Base-by-base conservation (phyloP, 2,113 vertebrate genomes). In the Morone saxatilis region DNA sequence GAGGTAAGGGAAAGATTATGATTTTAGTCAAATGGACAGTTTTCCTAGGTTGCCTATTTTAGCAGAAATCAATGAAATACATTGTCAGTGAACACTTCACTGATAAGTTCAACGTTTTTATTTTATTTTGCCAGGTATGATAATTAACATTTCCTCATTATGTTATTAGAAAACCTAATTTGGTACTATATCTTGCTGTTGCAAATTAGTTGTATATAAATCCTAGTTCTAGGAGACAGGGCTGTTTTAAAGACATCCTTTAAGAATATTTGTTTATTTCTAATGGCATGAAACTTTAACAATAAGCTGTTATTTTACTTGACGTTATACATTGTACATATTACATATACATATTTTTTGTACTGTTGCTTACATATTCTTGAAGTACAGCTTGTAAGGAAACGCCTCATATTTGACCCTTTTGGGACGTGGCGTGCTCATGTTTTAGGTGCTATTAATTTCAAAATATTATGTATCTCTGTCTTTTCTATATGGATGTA, bases 231-330 rank as follows among this genome's bases (percentile, higher is more conserved):
- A 31, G 31, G 31, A 31, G 31, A 4, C 31, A 31, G 3, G 31
- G 31, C 31, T 31, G 31, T 31, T 31, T 31, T 31, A 4, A 31
- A 31, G 31, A 62, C 8, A 10, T 31, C 31, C 19, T 16, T 62
- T 22, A 17, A 48, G 36, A 48, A 48, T 20, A n/a, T 20, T 59
- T 7, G 36, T 78, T 60, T 54, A 22, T 60, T 65, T 69, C 13
- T 63, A 4, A 63, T 38, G 13, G 10, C 17, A 59, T 61, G 17
- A 53, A 59, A 13, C 45, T 25, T 36, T 17, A 53, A 71, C 71
- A 88, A 68, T 72, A 60, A 54, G 74, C 51, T 88, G 59, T 66
- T 61, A 41, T 38, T 54, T 78, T 5, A 56, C 78, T 66, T 75
- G 59, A 65, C 70, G 40, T 40, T 45, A 40, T 47, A 72, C 31